phyloP scores from a whole-genome alignment of 1,140 invertebrate species.

The Pseudachorutes palmiensis region DNA sequence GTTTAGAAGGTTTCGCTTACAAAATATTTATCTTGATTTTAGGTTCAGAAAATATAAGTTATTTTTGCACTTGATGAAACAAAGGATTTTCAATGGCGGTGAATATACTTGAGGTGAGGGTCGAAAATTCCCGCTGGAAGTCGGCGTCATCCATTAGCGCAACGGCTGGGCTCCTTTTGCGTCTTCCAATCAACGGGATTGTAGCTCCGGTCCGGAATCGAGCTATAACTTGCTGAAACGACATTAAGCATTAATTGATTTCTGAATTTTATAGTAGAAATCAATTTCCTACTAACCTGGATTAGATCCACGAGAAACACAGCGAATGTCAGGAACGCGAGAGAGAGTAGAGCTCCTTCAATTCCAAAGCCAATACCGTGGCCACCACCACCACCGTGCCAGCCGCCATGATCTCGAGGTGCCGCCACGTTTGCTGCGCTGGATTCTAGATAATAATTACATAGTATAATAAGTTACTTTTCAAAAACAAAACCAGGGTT shows the following conservation, averaged over 20 bases:
- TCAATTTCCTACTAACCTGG: too few relatives aligned
- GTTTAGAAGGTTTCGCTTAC: too few relatives aligned
- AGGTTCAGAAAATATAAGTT: too few relatives aligned
- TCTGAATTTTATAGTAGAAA: too few relatives aligned
- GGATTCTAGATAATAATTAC: background rate
- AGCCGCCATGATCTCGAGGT: background rate
- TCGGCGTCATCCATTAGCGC: conserved; percentile 10
- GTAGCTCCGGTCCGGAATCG: conserved; percentile 18
- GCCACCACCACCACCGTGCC: conserved; percentile 13
- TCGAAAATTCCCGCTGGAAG: conserved; percentile 12
- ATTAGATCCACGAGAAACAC: conserved; percentile 71
- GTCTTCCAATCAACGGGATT: conserved; percentile 12
- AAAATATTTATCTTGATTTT: too few relatives aligned
- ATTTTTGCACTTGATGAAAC: background rate
- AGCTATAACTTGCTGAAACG: conserved; percentile 26
- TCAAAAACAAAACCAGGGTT: conserved; percentile 1
- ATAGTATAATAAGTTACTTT: too few relatives aligned
- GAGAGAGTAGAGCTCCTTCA: conserved; percentile 62
- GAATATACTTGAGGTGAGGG: conserved; percentile 3
- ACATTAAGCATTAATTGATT: conserved; percentile 1
- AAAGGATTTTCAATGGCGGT: conserved; percentile 21
- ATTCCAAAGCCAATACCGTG: conserved; percentile 55
- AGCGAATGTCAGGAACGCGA: conserved; percentile 71
- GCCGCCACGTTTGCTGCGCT: background rate
- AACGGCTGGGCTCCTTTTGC: conserved; percentile 13